phyloP scores from a whole-genome alignment of 2,888 invertebrate species.

The Sepiola atlantica region DNA sequence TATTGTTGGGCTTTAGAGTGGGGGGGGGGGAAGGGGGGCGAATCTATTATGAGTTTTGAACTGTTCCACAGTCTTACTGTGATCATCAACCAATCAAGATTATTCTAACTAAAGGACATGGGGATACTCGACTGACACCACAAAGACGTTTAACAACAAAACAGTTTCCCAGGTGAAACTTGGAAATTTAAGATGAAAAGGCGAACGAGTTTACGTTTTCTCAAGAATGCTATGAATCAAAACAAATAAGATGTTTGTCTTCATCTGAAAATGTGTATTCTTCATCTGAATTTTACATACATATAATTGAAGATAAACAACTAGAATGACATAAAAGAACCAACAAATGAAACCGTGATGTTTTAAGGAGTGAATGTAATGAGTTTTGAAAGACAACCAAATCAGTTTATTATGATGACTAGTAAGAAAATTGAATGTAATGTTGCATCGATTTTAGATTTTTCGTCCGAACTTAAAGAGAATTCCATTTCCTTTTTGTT shows the following conservation, averaged over 20 bases:
- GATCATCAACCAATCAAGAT: slow-evolving; percentile 18
- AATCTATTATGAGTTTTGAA: slow-evolving; percentile 4
- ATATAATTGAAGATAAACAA: neutral
- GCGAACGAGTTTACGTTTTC: neutral
- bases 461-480: neutral
- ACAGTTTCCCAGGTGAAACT: neutral
- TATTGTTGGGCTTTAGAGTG: neutral
- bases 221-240: neutral
- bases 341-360: neutral
- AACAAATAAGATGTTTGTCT: neutral
- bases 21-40: too few species aligned
- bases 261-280: neutral
- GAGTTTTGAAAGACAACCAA: neutral
- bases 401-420: neutral
- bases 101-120: neutral
- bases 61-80: neutral
- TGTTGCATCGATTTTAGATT: neutral
- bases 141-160: too few species aligned
- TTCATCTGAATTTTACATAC: neutral
- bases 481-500: neutral
- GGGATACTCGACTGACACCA: neutral
- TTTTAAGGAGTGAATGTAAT: neutral
- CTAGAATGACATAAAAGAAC: neutral
- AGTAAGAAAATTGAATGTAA: neutral
- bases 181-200: neutral